These are phyloP conservation scores for Paramacrobiotus metropolitanus DNA, from an alignment of 1,140 invertebrate genomes.

Conservation along the genomic window DNA sequence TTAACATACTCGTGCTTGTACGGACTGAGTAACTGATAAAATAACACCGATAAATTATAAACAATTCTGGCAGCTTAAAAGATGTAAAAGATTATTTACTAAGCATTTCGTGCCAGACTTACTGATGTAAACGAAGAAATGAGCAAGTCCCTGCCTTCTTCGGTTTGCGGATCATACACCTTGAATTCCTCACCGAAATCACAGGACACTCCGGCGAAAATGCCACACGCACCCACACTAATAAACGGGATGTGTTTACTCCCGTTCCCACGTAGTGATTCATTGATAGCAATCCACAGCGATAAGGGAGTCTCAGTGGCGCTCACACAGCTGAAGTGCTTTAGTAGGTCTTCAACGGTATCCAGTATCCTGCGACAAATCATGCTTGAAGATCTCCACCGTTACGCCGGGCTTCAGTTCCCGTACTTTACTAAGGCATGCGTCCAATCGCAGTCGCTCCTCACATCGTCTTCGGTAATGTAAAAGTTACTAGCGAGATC, in stretches of 20 bases:
- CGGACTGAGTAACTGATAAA: too few relatives aligned
- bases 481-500: not conserved
- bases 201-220: conserved; percentile 21
- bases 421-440: not conserved
- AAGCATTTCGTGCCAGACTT: too few relatives aligned
- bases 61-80: too few relatives aligned
- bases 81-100: too few relatives aligned
- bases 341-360: conserved; percentile 18
- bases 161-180: conserved; percentile 21
- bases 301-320: conserved; percentile 18
- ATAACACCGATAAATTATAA: too few relatives aligned
- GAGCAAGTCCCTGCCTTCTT: conserved; percentile 22
- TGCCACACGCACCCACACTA: conserved; percentile 20
- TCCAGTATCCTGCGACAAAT: conserved; percentile 14
- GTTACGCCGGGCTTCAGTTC: conserved; percentile 22
- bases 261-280: conserved; percentile 18
- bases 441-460: not conserved
- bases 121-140: conserved; percentile 20
- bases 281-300: conserved; percentile 17
- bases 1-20: too few relatives aligned
- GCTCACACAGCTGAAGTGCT: conserved; percentile 19
- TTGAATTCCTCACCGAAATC: conserved; percentile 25
- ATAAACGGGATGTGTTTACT: conserved; percentile 22
- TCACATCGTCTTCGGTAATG: not conserved
- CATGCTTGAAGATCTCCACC: conserved; percentile 15